Conservation (phyloP, 1,140 invertebrate genomes). For the Rhysida immarginata region DNA sequence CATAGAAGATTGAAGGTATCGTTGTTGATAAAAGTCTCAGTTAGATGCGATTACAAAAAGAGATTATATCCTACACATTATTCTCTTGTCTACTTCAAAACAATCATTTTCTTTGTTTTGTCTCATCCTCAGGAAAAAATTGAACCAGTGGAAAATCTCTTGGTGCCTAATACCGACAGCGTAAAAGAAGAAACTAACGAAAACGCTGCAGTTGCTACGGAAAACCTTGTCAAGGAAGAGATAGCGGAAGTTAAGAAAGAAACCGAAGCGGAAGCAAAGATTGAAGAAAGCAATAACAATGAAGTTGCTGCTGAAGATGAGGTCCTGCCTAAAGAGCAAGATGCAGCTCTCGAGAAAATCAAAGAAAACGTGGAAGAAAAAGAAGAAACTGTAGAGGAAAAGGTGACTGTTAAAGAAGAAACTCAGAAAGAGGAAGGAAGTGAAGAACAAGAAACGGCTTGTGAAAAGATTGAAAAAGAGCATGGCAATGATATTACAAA, state of each 20-base stretch:
- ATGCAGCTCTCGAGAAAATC: no score
- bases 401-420: conserved; percentile 2
- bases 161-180: no score
- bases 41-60: no score
- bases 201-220: background rate
- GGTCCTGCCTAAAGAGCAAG: background rate
- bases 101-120: no score
- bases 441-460: conserved; percentile 15
- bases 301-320: conserved; percentile 31
- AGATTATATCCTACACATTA: no score
- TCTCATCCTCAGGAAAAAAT: no score
- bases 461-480: conserved; percentile 17
- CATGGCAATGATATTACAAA: conserved; percentile 25
- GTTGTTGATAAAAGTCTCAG: no score
- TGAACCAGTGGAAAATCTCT: background rate
- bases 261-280: conserved; percentile 49
- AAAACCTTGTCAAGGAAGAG: conserved; percentile 13
- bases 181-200: conserved; percentile 2
- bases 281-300: conserved; percentile 44
- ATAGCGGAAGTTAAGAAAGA: conserved; percentile 6
- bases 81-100: no score
- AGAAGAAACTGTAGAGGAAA: background rate
- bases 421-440: conserved; percentile 2
- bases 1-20: no score
- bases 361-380: conserved; percentile 2